Base-by-base conservation (phyloP, 2,888 invertebrate species). In the Tenthredo amoena region DNA sequence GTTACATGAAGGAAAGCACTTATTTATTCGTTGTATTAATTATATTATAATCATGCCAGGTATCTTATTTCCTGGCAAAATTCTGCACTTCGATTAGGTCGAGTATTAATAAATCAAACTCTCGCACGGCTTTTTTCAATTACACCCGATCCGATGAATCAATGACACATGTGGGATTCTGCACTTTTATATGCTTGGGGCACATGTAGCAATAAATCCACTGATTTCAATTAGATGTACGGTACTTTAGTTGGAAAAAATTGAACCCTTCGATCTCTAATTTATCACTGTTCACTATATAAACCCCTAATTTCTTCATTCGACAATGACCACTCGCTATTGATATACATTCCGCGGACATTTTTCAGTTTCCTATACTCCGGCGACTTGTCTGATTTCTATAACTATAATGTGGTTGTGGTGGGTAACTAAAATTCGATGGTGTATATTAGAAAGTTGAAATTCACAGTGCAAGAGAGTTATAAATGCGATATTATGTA, bases 401-500 rank as follows among this genome's bases (percentile, higher is more conserved):
- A 34, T 34, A 68, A 12, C 26, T 34, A 15, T 21, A 68, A 34
- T 34, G 68, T 34, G 34, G 50, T 68, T 26, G 7, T 18, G 31
- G 7, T n/a, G 37, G 40, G 12, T 34, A 68, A 68, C 34, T 68
- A 21, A 74, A 74, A 74, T 74, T 43, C 50, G 50, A 77, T 77
- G 50, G 50, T 55, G 31, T 5, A 6, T 15, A 55, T 50, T 77
- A 77, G 77, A 77, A 77, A 77, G 77, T 55, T 50, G 18, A n/a
- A 77, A 55, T 34, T 31, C 3, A 55, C 26, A 34, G 47, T 34
- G 55, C 18, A 50, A 77, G 31, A 50, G 26, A 77, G 77, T 50
- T 12, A 50, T 77, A 55, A 55, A 55, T 77, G 26, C 55, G 77
- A 50, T 77, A 77, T 77, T 31, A 47, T 47, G 76, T 76, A 76